Percentiles rank a stretch among this genome's conserved stretches.
These are phyloP conservation scores for Axea sp. DNA, from an alignment of 2,888 invertebrate species.

Conservation along the genomic window DNA sequence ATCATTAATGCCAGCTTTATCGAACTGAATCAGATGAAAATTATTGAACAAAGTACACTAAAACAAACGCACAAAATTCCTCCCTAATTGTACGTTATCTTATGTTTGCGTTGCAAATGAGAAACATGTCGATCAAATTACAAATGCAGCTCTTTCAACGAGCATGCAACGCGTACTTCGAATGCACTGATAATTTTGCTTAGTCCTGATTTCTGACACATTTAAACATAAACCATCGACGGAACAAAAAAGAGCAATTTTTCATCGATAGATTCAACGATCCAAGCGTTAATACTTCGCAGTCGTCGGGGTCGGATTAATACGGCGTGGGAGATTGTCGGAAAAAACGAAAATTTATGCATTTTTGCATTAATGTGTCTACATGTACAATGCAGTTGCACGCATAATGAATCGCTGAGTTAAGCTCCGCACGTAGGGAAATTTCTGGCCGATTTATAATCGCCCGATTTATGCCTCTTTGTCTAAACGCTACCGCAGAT, in stretches of 20 bases:
- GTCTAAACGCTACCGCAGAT: constrained; percentile 3
- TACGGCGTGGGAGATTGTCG: constrained; percentile 43
- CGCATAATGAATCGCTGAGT: constrained; percentile 41
- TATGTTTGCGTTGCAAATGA: no score
- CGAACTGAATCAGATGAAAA: no score
- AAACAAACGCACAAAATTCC: no score
- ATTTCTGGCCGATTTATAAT: no score
- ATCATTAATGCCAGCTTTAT: no score
- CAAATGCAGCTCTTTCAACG: no score
- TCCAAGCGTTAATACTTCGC: constrained; percentile 37
- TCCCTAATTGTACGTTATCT: no score
- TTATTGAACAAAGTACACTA: no score
- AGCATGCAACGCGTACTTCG: no score
- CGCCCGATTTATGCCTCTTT: constrained; percentile 31
- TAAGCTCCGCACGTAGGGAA: constrained; percentile 32
- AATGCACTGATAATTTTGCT: no score
- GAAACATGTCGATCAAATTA: no score
- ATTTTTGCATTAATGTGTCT: constrained; percentile 55
- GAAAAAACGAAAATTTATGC: constrained; percentile 55
- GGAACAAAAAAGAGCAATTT: constrained; percentile 36
- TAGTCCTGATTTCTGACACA: no score
- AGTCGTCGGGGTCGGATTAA: constrained; percentile 42
- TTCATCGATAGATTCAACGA: constrained; percentile 46
- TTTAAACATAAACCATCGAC: constrained; percentile 21
- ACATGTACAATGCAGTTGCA: constrained; percentile 50